Evolutionary conservation across 1,140 invertebrate species (phyloP).

Genomic region (Hylaeus volcanicus): DNA sequence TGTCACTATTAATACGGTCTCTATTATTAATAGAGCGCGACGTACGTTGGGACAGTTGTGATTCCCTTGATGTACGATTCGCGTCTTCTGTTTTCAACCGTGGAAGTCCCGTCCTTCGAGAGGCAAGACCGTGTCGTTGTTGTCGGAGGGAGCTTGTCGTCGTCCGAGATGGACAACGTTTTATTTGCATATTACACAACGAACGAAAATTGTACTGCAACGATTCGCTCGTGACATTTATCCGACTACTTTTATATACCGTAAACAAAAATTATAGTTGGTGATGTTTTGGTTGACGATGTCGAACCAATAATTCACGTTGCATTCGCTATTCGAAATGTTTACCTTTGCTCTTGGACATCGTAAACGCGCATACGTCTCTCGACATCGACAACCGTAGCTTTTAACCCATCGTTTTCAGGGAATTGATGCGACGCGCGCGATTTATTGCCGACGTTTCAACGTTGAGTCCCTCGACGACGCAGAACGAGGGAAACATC

Average conservation of each 20-base stretch:
- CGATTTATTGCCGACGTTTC: background rate
- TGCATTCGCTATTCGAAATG: too few species aligned
- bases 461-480: background rate
- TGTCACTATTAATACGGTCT: slow-evolving; percentile 30
- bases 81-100: background rate
- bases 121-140: background rate
- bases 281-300: too few species aligned
- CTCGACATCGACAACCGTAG: background rate
- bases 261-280: too few species aligned
- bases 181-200: too few species aligned
- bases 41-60: slow-evolving; percentile 30
- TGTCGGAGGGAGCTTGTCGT: too few species aligned
- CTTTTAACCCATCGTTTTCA: background rate
- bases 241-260: too few species aligned
- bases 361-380: background rate
- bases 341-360: too few species aligned
- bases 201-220: too few species aligned
- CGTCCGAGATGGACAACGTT: too few species aligned
- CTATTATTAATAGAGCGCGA: slow-evolving; percentile 33
- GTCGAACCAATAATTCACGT: too few species aligned
- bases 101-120: background rate
- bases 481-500: background rate
- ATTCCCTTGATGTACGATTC: slow-evolving; percentile 11
- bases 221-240: too few species aligned
- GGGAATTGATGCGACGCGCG: background rate